These are phyloP conservation scores for Labeo calbasu DNA, from an alignment of 2,797 vertebrate genomes.

Conservation along the genomic window DNA sequence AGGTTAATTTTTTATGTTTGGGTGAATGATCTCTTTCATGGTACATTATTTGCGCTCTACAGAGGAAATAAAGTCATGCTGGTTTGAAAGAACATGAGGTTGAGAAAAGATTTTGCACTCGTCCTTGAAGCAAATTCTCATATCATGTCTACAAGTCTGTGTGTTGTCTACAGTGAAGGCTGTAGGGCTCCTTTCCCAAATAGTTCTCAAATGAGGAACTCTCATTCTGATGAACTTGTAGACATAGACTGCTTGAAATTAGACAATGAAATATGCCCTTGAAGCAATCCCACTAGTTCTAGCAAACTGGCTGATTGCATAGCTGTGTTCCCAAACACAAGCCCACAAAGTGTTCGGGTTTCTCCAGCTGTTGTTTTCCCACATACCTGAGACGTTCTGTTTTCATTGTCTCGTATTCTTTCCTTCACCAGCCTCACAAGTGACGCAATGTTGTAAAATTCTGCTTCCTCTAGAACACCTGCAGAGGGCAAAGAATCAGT, in stretches of 20 bases:
- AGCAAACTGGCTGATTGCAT: not conserved
- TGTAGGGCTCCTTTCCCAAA: not conserved
- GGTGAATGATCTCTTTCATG: too few relatives aligned
- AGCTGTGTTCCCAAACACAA: not conserved
- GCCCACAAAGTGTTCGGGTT: not conserved
- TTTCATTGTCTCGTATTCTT: slow-evolving; percentile 97
- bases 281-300: not conserved
- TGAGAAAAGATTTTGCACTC: not conserved
- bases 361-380: not conserved
- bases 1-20: too few relatives aligned
- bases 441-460: slow-evolving; percentile 97
- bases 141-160: not conserved
- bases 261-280: not conserved
- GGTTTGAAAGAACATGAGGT: not conserved
- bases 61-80: not conserved
- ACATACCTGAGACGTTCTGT: slow-evolving; percentile 93
- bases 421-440: slow-evolving; percentile 96
- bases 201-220: not conserved
- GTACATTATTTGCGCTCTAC: not conserved
- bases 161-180: not conserved
- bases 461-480: slow-evolving; percentile 98
- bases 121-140: not conserved
- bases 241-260: not conserved
- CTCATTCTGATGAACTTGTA: not conserved
- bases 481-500: slow-evolving; percentile 19